These are phyloP conservation scores for Leiothrix lutea DNA, from an alignment of 2,113 vertebrate species.

Conservation along the genomic window DNA sequence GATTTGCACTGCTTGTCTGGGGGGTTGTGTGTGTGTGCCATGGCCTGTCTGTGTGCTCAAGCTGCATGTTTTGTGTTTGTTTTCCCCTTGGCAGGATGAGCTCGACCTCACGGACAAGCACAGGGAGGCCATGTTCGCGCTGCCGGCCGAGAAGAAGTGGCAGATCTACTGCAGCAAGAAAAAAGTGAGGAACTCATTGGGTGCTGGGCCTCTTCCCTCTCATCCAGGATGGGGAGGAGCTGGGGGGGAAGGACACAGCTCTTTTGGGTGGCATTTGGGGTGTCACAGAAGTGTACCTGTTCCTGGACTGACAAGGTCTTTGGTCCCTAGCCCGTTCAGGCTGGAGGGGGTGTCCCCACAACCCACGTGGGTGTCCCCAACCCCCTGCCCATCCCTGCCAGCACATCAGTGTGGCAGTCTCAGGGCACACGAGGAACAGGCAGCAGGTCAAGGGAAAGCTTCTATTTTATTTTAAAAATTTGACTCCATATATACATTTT, in stretches of 20 bases:
- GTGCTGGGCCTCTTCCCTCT: neutral
- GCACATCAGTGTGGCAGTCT: too few species aligned
- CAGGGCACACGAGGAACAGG: too few species aligned
- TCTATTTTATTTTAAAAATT: too few species aligned
- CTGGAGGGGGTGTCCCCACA: neutral
- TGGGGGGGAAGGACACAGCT: neutral
- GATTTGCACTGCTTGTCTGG: neutral
- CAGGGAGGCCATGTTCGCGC: slow-evolving; percentile 97
- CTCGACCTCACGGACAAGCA: slow-evolving; percentile 97
- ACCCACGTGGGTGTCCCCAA: rapidly evolving
- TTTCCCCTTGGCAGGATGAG: slow-evolving; percentile 82
- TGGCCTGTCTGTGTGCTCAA: neutral
- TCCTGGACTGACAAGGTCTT: neutral
- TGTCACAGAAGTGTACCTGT: neutral
- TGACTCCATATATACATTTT: too few species aligned
- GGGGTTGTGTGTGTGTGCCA: neutral
- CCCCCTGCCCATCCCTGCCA: neutral
- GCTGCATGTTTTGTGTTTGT: neutral
- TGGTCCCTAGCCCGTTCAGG: neutral
- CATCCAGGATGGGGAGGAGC: neutral
- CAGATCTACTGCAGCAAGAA: slow-evolving; percentile 99
- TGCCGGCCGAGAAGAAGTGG: slow-evolving; percentile 96
- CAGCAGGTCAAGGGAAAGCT: too few species aligned
- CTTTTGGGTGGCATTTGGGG: neutral
- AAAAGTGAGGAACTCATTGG: slow-evolving; percentile 75